Evolutionary conservation across 2,113 vertebrate species (phyloP), one percentile per base, ranked within the genome.

Genomic region (Rhineura floridana): DNA sequence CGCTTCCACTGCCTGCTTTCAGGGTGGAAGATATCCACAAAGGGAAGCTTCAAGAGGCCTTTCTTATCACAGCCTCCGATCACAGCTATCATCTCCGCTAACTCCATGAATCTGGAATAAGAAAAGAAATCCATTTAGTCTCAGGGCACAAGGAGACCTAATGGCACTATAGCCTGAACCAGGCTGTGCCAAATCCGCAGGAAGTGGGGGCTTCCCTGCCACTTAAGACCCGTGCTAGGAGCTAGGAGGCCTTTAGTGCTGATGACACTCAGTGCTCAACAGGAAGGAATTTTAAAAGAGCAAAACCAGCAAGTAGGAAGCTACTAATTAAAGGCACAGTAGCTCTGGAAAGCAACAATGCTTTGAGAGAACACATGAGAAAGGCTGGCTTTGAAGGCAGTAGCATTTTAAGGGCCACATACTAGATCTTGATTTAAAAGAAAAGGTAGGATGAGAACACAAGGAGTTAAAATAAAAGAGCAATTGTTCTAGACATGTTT

Each of bases 1-100:
- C 95, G 69, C 2, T 93, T 94, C 98, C 97, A 98, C 75, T 96
- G 93, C 39, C 90, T 93, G 42, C 95, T 96, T 11, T 92, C 92
- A 0, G 97, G 96, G 48, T 97, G 96, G 91, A 97, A 96, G 88
- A 95, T 93, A 2, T 97, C 96, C 0, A 96, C 93, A 62, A 97
- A 97, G 28, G 98, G 96, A 59, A 97, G 93, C 76, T 96, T 96
- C 81, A 96, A 82, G 33, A 96, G 95, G 0, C 97, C 96, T 59
- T 96, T 97, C 84, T 94, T 96, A 84, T 97, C 96, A 5, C 97
- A 98, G 25, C 97, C 97, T 0, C 97, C 97, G 1, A 98, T 95
- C 87, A 98, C 87, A 1, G 98, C 86, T 1, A 98, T 97, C 88
- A 97, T 93, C 93, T 98, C 98, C 4, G 96, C 94, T 73, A 96